Evolutionary conservation across 2,888 invertebrate genomes (phyloP), one percentile per base, ranked within the genome.

Genomic region (Clunio marinus): DNA sequence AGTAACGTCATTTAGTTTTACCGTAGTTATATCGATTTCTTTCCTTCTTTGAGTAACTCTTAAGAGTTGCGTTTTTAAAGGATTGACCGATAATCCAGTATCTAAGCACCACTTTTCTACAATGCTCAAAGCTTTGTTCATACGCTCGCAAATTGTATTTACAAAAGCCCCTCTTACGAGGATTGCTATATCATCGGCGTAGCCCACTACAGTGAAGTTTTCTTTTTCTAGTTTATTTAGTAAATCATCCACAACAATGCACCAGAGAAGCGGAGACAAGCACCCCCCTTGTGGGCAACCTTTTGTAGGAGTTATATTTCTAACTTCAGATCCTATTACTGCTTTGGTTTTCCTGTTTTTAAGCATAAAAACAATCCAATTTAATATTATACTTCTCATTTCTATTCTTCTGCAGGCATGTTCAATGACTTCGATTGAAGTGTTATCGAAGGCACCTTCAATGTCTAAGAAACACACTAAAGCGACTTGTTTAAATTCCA

Each of bases 261-360:
- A 71, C 74, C 74, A 75, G 55, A 74, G 69, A 1, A 75, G 70
- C 0, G 75, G 75, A 1, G 73, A 75, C 1, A 74, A 70, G 1
- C 74, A 74, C 4, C 73, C 74, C 0, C 74, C 74, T 69, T 75
- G 75, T 8, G 73, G 73, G 68, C 74, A 76, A 4, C 74, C 74
- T 67, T 57, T 68, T 10, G 17, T 69, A 5, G 62, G 68, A 3
- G 4, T 7, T 1, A n/a, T n/a, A n/a, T n/a, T n/a, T n/a, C n/a
- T n/a, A n/a, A n/a, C n/a, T n/a, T n/a, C n/a, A n/a, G n/a, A n/a
- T n/a, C n/a, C n/a, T 17, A 2, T 37, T n/a, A 17, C 35, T 10
- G n/a, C 15, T 24, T 25, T 22, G 1, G 35, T 10, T 17, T 7
- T 10, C 4, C 62, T 22, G 2, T 1, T 22, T 24, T 41, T 10